Evolutionary conservation across 2,888 invertebrate genomes (phyloP), one percentile per base, ranked within the genome.

Genomic region (Archaeoteleia sp.): DNA sequence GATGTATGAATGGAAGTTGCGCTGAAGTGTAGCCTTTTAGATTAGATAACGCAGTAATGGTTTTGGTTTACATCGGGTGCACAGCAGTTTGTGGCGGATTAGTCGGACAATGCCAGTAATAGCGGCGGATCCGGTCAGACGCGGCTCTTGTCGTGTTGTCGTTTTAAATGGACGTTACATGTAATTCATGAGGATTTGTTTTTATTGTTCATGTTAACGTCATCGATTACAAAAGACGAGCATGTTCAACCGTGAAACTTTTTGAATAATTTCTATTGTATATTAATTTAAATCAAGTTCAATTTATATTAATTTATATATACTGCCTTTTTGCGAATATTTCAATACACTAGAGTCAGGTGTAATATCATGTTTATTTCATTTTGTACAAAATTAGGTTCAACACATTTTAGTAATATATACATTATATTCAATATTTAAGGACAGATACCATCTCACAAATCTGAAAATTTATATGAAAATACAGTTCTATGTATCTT

Each of bases 51-150:
- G 55, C 40, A 49, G 63, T 67, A 71, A 69, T 67, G 51, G 63
- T 42, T 35, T 66, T 58, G 68, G 69, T 69, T 71, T 71, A 71
- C 71, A 66, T 48, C 37, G 55, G 42, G 51, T 35, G 60, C 61
- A 55, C 63, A 67, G 67, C 55, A 71, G 69, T 69, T 71, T 69
- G 71, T 55, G 46, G 58, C 57, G 68, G 69, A 70, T 70, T 70
- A 70, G 71, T 67, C 55, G 54, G 68, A 68, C 67, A 71, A 71
- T 71, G 68, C 54, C 53, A 57, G 63, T 71, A 68, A 65, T 68
- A 62, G 71, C 45, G 45, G 55, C 27, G 34, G 67, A 67, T 70
- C 57, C 46, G 57, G 63, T 55, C 60, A 49, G 46, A 60, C 49
- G 27, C 10, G 12, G 42, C 40, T 61, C 54, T 60, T 49, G 57